Conservation (phyloP, 2,113 vertebrate genomes). For the Pluvialis apricaria region DNA sequence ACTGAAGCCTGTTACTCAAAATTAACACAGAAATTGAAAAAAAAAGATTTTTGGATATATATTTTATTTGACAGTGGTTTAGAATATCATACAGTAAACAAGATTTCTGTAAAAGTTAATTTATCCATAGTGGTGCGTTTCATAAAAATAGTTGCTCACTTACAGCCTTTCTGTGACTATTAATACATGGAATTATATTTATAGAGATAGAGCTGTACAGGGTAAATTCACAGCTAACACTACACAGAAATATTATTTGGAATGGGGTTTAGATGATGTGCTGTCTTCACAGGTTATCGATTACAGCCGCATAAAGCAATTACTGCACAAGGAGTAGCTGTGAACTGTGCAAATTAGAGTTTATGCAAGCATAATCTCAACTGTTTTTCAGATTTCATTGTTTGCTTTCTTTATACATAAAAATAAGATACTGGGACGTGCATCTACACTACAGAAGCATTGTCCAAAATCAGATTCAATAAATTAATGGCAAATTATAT, state of each 20-base stretch:
- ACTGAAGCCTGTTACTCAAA: background rate
- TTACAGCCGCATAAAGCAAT: conserved; percentile 88
- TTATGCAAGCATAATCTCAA: conserved; percentile 79
- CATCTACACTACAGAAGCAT: conserved; percentile 81
- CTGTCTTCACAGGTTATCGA: conserved; percentile 86
- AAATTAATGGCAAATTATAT: conserved; percentile 77
- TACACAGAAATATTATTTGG: conserved; percentile 95
- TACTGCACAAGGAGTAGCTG: conserved; percentile 81
- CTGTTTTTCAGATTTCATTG: conserved; percentile 53
- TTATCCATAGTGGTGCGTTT: conserved; percentile 98
- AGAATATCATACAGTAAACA: conserved; percentile 99
- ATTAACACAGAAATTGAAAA: conserved; percentile 68
- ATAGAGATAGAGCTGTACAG: conserved; percentile 98
- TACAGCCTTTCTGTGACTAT: conserved; percentile 97
- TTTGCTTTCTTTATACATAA: conserved; percentile 73
- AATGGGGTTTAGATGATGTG: conserved; percentile 86
- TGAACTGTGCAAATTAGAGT: conserved; percentile 85
- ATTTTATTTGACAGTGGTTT: conserved; percentile 99
- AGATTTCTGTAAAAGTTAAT: conserved; percentile 99
- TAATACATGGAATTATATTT: conserved; percentile 97
- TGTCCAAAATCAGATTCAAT: conserved; percentile 79
- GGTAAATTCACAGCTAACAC: conserved; percentile 95
- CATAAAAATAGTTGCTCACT: conserved; percentile 99
- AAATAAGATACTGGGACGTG: conserved; percentile 77
- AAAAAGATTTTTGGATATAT: conserved; percentile 87